Evolutionary conservation across 2,888 invertebrate species (phyloP), one percentile per base, ranked within the genome.

Genomic region (Phania funesta): DNA sequence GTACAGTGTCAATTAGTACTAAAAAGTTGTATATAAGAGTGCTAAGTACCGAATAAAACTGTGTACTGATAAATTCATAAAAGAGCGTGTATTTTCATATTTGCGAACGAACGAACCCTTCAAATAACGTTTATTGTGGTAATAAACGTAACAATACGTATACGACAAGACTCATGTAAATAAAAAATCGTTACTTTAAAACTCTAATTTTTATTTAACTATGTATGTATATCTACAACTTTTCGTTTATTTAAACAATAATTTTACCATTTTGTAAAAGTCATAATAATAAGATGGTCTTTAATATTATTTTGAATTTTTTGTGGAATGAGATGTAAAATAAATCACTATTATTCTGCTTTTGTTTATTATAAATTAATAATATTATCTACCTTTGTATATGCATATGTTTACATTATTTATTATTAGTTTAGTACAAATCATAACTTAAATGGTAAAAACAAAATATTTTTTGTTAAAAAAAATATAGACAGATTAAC

Each of bases 401-500:
- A 16, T 16, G n/a, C 24, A 18, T 44, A 44, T 62, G 26, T 44
- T 44, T 26, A 20, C n/a, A 41, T 26, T 1, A 24, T 6, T 29
- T 6, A 6, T 29, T 4, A 6, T 29, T 29, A 7, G 24, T n/a
- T 38, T 64, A 67, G 50, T 29, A 68, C 56, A 67, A 62, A 46
- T 62, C 18, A 78, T 32, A 67, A 60, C 50, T 68, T 22, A 86
- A 85, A 68, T 73, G 74, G 79, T 56, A 76, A 75, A 81, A 83
- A 84, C 56, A 71, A 67, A 77, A 76, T 65, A 78, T 73, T 44
- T 29, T 35, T 35, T 11, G 18, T 20, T 68, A 77, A 85, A 85
- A 84, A 86, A 83, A 83, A 54, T 68, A 67, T 60, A 67, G 67
- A 76, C 65, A 76, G 88, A 86, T 87, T 88, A 88, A 88, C 88